These are phyloP conservation scores for Poecilia wingei DNA, from an alignment of 2,797 vertebrate species.

Conservation along the genomic window DNA sequence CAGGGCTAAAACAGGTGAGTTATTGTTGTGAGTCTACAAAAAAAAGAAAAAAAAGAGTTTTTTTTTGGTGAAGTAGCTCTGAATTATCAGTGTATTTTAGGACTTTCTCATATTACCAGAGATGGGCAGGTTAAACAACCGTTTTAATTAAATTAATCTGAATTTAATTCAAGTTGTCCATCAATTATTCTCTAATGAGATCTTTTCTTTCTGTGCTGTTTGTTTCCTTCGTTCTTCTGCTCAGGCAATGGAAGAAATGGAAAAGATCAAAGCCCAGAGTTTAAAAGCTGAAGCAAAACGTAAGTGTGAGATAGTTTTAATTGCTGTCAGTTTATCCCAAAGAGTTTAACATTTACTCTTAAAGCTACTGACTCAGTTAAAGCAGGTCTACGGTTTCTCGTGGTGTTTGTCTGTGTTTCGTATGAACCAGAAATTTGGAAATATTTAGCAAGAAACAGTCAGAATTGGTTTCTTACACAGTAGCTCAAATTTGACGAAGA, in stretches of 20 bases:
- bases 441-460: not conserved
- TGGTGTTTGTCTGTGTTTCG: not conserved
- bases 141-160: not conserved
- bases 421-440: not conserved
- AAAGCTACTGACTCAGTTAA: not conserved
- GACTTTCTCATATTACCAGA: not conserved
- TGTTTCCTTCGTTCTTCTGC: constrained; percentile 3
- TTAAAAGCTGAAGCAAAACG: constrained; percentile 72
- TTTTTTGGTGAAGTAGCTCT: not conserved
- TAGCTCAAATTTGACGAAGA: not conserved
- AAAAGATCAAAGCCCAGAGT: constrained; percentile 84
- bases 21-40: not conserved
- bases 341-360: too few relatives aligned
- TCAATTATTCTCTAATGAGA: not conserved
- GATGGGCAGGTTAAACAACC: not conserved
- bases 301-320: constrained; percentile 44
- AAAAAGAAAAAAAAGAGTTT: not conserved
- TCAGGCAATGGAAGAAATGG: constrained; percentile 89
- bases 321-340: not conserved
- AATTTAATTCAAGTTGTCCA: not conserved
- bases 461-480: not conserved
- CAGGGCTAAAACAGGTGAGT: constrained; percentile 86
- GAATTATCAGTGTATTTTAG: not conserved
- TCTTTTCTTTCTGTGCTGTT: not conserved
- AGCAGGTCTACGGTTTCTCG: not conserved